These are phyloP conservation scores for Octodon degus DNA, from an alignment of 2,113 vertebrate species.

Conservation along the genomic window DNA sequence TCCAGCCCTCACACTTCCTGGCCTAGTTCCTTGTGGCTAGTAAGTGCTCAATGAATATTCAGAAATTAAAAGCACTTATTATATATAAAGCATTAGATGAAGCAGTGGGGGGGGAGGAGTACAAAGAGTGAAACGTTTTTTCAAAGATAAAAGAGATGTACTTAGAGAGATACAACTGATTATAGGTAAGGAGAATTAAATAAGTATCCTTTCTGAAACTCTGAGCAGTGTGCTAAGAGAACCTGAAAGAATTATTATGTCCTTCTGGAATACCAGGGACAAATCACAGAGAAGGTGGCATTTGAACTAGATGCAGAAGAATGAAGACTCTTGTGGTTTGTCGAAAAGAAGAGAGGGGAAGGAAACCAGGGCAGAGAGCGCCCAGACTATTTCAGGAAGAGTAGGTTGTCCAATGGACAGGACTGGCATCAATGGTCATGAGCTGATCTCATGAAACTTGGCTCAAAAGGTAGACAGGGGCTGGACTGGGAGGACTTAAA, in stretches of 20 bases:
- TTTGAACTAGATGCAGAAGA: neutral
- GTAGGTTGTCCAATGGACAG: neutral
- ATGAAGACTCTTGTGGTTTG: neutral
- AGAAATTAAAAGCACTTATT: neutral
- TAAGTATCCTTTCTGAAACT: neutral
- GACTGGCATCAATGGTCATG: neutral
- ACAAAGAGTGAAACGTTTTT: slow-evolving; percentile 11
- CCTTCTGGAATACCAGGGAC: neutral
- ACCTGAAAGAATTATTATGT: neutral
- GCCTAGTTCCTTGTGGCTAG: neutral
- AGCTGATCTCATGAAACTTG: neutral
- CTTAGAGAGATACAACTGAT: neutral
- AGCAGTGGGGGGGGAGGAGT: neutral
- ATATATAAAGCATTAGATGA: neutral
- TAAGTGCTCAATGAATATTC: slow-evolving; percentile 47
- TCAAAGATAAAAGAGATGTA: neutral
- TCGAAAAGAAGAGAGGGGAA: neutral
- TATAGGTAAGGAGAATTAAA: neutral
- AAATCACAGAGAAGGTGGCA: neutral
- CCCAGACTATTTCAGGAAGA: neutral
- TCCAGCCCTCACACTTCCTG: neutral
- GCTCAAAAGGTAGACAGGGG: neutral
- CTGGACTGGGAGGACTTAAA: neutral
- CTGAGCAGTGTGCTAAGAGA: neutral
- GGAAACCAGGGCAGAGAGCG: neutral